Evolutionary conservation across 2,888 invertebrate species (phyloP).

Genomic region (Ophion costatus): DNA sequence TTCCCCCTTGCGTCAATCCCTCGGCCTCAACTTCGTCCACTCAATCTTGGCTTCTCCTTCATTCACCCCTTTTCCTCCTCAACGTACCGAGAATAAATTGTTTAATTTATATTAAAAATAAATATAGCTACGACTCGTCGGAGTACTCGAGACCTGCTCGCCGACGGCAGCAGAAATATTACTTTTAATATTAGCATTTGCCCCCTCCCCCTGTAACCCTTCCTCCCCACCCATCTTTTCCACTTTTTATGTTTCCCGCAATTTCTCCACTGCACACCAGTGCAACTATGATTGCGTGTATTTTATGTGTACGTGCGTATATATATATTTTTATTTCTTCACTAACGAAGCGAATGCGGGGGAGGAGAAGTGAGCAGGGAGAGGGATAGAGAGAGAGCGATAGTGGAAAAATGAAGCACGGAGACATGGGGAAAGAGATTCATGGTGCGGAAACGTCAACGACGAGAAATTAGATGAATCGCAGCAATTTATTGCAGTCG

Average conservation of each 20-base stretch:
- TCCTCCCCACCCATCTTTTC: conserved; percentile 33
- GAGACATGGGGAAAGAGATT: conserved; percentile 32
- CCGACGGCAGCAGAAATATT: conserved; percentile 83
- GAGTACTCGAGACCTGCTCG: conserved; percentile 76
- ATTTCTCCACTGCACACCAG: conserved; percentile 39
- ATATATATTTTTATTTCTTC: conserved; percentile 34
- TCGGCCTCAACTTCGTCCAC: conserved; percentile 43
- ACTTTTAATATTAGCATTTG: conserved; percentile 83
- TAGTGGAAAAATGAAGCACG: conserved; percentile 18
- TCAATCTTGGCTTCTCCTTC: conserved; percentile 64
- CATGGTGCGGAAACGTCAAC: conserved; percentile 51
- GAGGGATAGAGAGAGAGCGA: not conserved
- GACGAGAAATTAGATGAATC: conserved; percentile 69
- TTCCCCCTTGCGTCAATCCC: conserved; percentile 43
- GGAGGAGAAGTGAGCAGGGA: not conserved
- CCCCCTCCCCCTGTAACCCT: conserved; percentile 68
- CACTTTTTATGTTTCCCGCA: conserved; percentile 48
- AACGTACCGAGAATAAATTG: conserved; percentile 84
- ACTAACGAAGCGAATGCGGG: conserved; percentile 43
- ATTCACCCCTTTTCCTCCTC: conserved; percentile 65
- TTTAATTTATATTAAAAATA: conserved; percentile 85
- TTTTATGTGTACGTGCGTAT: conserved; percentile 14
- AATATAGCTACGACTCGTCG: conserved; percentile 72
- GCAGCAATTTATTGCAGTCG: conserved; percentile 65
- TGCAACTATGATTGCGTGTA: conserved; percentile 45